Base-by-base conservation (phyloP, 2,888 invertebrate species). In the Nymphalis urticae region DNA sequence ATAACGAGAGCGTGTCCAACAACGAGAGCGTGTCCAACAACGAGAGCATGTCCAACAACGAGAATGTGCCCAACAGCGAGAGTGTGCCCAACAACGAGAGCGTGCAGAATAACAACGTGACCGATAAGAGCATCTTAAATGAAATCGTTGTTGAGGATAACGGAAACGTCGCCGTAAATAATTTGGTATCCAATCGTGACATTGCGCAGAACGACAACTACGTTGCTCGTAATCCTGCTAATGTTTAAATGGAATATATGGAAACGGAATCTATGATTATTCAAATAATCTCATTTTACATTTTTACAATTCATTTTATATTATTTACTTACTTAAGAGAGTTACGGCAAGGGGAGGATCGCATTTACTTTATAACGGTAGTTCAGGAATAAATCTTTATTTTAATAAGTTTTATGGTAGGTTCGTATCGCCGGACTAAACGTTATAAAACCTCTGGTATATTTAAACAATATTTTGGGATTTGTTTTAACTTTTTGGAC, bases 111-210 rank as follows among this genome's bases (percentile, higher is more conserved):
- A 88, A 88, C 73, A 88, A 88, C 61, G 51, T 79, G 1, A 76
- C 73, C 5, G 72, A 73, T 0, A 54, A 75, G 17, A 51, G 68
- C 19, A 58, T 65, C 0, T 69, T 75, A 32, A 80, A 82, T 7
- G 84, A 85, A 0, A 79, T 84, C 0, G 66, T 86, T 0, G 76
- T 88, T 0, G 89, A 89, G 68, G 72, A 79, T 16, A 90, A 90
- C 48, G 91, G 91, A 0, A 89, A 89, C 50, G 72, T 85, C 0
- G 75, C 82, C 0, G 8, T 81, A 1, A 73, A 76, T 36, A 77
- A 80, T 7, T 71, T 71, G 1, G 42, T 62, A 16, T 70, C 72
- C 16, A 68, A 66, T 32, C 27, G 27, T 54, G 73, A 71, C 36
- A 59, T 68, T 1, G 47, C 68, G 0, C 36, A 76, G 48, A 80